These are phyloP conservation scores for Penaeus indicus DNA, from an alignment of 1,140 invertebrate species.

Conservation along the genomic window DNA sequence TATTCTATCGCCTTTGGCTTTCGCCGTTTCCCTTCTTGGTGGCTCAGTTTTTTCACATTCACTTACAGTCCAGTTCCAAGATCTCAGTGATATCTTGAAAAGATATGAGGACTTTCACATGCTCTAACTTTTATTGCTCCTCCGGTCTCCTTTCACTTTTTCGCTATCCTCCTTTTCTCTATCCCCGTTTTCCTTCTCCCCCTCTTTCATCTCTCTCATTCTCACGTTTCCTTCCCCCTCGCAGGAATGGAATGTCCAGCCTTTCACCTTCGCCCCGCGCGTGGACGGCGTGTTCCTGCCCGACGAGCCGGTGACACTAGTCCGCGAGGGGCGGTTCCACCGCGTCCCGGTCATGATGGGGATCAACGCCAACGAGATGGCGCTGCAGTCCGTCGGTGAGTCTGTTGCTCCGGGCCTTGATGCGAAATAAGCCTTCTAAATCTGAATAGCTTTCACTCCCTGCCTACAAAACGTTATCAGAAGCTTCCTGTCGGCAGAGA, in stretches of 20 bases:
- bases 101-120: no score
- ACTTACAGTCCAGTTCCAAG: no score
- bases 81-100: no score
- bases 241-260: slow-evolving; percentile 60
- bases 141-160: background rate
- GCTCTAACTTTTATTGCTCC: background rate
- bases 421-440: background rate
- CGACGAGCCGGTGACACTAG: slow-evolving; percentile 53
- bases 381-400: slow-evolving; percentile 49
- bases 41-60: no score
- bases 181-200: no score
- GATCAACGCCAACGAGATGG: slow-evolving; percentile 59
- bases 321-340: slow-evolving; percentile 47
- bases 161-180: background rate
- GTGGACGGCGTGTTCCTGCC: slow-evolving; percentile 60
- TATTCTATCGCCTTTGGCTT: no score
- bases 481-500: slow-evolving; percentile 18
- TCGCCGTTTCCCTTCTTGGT: no score
- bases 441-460: background rate
- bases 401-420: background rate
- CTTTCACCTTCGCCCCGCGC: slow-evolving; percentile 59
- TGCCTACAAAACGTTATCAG: background rate
- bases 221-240: background rate
- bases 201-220: no score
- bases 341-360: slow-evolving; percentile 59